Conservation (phyloP, 2,113 vertebrate genomes). For the Morone saxatilis region DNA sequence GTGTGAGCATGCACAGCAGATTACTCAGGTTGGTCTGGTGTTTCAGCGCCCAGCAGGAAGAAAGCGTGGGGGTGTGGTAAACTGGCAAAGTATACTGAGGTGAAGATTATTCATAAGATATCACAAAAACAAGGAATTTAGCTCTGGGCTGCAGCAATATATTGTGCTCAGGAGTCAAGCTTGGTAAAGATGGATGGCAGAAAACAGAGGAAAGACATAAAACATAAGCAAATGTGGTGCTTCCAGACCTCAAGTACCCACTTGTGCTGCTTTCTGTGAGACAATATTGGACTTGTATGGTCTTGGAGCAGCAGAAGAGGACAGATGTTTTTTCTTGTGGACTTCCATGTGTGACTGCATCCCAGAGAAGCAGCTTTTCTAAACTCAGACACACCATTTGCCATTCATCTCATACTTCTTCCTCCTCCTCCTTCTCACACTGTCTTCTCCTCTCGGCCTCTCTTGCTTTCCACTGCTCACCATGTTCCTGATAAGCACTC, state of each 20-base stretch:
- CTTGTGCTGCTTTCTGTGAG: neutral
- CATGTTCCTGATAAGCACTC: constrained; percentile 56
- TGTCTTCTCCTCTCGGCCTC: neutral
- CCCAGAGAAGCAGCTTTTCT: constrained; percentile 15
- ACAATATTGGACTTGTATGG: neutral
- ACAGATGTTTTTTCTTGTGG: constrained; percentile 20
- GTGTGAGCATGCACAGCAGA: no score
- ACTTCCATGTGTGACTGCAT: neutral
- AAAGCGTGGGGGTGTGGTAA: no score
- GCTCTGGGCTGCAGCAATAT: neutral
- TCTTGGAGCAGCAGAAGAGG: neutral
- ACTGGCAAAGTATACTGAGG: neutral
- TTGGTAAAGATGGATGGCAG: neutral
- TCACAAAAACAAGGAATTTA: neutral
- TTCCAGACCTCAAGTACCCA: neutral
- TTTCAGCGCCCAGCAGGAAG: no score
- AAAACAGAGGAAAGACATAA: constrained; percentile 13
- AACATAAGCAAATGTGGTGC: neutral
- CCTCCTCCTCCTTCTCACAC: constrained; percentile 10
- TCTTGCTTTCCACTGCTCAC: constrained; percentile 7
- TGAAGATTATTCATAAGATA: neutral
- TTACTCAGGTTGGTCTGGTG: no score
- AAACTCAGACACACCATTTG: constrained; percentile 37
- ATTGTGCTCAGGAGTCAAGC: neutral
- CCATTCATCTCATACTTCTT: constrained; percentile 52